phyloP scores from a whole-genome alignment of 1,140 invertebrate species.

The Bombus balteatus region DNA sequence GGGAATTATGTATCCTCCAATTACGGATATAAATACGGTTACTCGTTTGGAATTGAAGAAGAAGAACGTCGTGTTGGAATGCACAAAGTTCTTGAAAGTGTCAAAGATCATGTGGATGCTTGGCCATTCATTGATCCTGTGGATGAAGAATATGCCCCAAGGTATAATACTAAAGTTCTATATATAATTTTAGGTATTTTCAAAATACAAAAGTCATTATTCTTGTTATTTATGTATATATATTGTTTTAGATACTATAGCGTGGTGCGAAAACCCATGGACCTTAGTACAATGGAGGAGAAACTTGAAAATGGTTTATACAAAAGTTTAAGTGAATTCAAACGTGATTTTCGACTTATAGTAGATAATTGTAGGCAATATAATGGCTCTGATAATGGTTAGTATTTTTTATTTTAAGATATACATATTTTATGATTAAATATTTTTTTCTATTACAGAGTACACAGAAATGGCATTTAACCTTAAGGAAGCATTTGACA shows the following conservation, averaged over 20 bases:
- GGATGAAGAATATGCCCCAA: slow-evolving; percentile 94
- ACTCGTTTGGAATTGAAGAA: slow-evolving; percentile 82
- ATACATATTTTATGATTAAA: background rate
- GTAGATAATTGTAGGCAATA: slow-evolving; percentile 95
- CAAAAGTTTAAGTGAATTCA: slow-evolving; percentile 90
- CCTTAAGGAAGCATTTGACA: slow-evolving; percentile 90
- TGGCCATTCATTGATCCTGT: slow-evolving; percentile 96
- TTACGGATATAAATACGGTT: slow-evolving; percentile 75
- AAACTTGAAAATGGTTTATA: slow-evolving; percentile 92
- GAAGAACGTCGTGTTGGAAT: slow-evolving; percentile 93
- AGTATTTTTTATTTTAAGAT: slow-evolving; percentile 26
- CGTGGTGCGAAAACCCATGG: slow-evolving; percentile 89
- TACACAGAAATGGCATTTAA: slow-evolving; percentile 94
- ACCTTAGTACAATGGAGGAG: slow-evolving; percentile 93
- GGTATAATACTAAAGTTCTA: slow-evolving; percentile 84
- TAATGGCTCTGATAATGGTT: slow-evolving; percentile 96
- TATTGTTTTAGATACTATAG: slow-evolving; percentile 78
- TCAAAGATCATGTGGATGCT: slow-evolving; percentile 93
- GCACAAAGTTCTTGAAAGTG: slow-evolving; percentile 93
- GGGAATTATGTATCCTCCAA: slow-evolving; percentile 75
- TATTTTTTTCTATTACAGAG: slow-evolving; percentile 83
- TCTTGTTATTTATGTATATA: background rate
- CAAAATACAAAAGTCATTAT: background rate
- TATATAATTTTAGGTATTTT: background rate
- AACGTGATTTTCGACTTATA: slow-evolving; percentile 93